Percentiles rank a stretch among this genome's conserved stretches.
Conservation (phyloP, 2,888 invertebrate genomes). For the Pandemis heparana region DNA sequence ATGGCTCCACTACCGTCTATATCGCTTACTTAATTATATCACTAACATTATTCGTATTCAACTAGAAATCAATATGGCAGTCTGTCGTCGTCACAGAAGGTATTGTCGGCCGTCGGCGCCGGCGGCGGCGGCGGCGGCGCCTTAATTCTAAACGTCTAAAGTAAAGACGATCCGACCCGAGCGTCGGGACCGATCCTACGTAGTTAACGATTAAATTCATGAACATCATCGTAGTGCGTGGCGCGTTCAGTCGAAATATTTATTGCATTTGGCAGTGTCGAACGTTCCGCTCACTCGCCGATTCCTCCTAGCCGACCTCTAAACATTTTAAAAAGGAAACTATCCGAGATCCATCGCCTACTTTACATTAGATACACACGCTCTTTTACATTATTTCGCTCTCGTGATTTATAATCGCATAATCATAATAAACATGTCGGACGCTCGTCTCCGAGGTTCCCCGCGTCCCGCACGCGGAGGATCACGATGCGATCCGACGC, state of each 20-base stretch:
- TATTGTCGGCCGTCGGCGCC: constrained; percentile 32
- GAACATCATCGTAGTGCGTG: constrained; percentile 6
- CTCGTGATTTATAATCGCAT: not conserved
- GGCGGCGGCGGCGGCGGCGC: constrained; percentile 10
- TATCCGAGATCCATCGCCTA: constrained; percentile 6
- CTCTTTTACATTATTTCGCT: constrained; percentile 13
- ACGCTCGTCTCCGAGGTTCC: not conserved
- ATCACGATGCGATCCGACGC: too few species aligned
- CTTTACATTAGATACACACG: not conserved
- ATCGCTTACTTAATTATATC: constrained; percentile 44
- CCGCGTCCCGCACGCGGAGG: too few species aligned
- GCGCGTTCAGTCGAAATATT: constrained; percentile 28
- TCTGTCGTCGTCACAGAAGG: constrained; percentile 51
- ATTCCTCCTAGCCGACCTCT: constrained; percentile 9
- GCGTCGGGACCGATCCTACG: not conserved
- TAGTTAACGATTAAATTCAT: constrained; percentile 10
- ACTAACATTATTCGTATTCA: constrained; percentile 41
- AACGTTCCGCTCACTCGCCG: not conserved
- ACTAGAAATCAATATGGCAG: constrained; percentile 67
- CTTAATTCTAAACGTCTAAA: not conserved
- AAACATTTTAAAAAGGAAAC: not conserved
- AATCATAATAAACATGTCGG: not conserved
- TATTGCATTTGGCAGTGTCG: constrained; percentile 38
- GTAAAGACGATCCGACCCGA: not conserved
- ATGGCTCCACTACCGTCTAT: constrained; percentile 44